Evolutionary conservation across 2,797 vertebrate species (phyloP).

Genomic region (Fringilla coelebs): DNA sequence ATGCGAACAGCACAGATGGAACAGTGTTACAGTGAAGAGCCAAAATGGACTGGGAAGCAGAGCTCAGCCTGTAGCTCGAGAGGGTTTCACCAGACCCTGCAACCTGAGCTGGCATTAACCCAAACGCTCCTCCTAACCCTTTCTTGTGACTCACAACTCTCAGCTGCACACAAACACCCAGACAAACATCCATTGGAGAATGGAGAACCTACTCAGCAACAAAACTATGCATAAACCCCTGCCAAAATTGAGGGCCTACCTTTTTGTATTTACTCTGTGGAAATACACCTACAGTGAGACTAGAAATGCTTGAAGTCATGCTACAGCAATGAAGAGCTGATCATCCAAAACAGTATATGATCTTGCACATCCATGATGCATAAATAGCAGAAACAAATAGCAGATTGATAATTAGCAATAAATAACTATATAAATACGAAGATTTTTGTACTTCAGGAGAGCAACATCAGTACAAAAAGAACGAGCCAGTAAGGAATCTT

Average conservation of each 20-base stretch:
- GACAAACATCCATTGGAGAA: background rate
- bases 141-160: background rate
- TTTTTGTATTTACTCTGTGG: background rate
- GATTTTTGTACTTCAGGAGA: background rate
- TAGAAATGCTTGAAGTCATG: background rate
- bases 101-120: background rate
- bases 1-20: background rate
- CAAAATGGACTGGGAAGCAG: background rate
- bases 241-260: background rate
- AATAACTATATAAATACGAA: background rate
- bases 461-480: background rate
- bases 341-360: background rate
- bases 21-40: background rate
- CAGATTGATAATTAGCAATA: background rate
- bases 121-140: background rate
- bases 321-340: background rate
- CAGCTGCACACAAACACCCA: background rate
- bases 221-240: background rate
- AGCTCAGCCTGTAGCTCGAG: fast-evolving
- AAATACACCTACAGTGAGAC: background rate
- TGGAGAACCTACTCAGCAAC: background rate
- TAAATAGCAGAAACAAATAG: background rate
- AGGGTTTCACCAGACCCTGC: background rate
- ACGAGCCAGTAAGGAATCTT: background rate
- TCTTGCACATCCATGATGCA: background rate